Conservation (phyloP, 23 tunicate species). For the Styela plicata region DNA sequence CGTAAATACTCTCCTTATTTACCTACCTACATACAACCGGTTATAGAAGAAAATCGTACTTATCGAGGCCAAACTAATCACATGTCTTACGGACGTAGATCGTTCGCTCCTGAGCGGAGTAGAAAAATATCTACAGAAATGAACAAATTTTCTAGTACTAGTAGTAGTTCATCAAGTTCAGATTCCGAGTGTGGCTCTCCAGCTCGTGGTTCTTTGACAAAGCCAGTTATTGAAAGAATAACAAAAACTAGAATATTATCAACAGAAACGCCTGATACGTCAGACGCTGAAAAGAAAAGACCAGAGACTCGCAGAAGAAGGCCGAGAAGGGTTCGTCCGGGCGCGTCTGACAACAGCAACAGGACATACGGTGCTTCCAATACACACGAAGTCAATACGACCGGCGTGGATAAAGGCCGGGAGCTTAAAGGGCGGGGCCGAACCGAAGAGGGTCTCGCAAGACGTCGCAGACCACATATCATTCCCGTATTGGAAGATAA, state of each 20-base stretch:
- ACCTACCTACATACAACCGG: conserved; percentile 24
- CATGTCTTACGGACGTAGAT: neutral
- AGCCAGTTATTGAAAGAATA: neutral
- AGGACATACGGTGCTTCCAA: no score
- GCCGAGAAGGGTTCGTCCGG: neutral
- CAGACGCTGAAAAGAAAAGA: conserved; percentile 10
- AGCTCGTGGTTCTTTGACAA: neutral
- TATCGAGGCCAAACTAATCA: neutral
- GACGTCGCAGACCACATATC: neutral
- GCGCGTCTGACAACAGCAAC: neutral
- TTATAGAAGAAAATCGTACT: neutral
- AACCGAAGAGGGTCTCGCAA: neutral
- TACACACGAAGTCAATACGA: neutral
- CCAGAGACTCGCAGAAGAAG: neutral
- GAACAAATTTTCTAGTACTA: conserved; percentile 12
- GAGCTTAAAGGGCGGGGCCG: neutral
- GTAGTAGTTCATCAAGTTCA: conserved; percentile 14
- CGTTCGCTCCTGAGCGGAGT: neutral
- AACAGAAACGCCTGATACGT: conserved; percentile 23
- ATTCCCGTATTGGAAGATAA: conserved; percentile 5
- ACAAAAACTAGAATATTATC: conserved; percentile 1
- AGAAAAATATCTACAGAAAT: conserved; percentile 29
- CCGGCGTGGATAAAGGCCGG: neutral
- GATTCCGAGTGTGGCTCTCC: conserved; percentile 1
- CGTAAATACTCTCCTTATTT: conserved; percentile 15